Conservation (phyloP, 2,888 invertebrate genomes). For the Meteorus cinctellus region DNA sequence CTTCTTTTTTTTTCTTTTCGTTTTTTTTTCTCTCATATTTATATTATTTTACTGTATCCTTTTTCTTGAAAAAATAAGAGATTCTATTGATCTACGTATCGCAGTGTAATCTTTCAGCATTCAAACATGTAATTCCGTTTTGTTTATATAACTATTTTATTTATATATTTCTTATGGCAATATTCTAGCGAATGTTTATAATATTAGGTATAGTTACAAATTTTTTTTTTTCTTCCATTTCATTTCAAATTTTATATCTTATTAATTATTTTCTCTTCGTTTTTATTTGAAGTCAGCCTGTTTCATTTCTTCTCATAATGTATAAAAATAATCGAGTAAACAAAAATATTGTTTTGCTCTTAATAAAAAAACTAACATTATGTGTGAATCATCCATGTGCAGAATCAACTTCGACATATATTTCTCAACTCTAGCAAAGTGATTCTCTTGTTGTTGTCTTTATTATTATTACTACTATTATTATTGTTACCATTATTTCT, state of each 20-base stretch:
- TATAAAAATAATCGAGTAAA: slow-evolving; percentile 70
- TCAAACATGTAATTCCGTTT: slow-evolving; percentile 27
- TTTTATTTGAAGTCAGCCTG: slow-evolving; percentile 50
- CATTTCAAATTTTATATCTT: slow-evolving; percentile 41
- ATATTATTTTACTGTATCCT: slow-evolving; percentile 50
- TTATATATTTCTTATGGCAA: slow-evolving; percentile 41
- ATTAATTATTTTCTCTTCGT: slow-evolving; percentile 26
- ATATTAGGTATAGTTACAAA: neutral
- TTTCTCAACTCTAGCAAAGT: slow-evolving; percentile 32
- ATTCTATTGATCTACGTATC: slow-evolving; percentile 62
- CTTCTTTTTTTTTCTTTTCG: slow-evolving; percentile 44
- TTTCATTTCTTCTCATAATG: slow-evolving; percentile 49
- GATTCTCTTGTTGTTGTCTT: slow-evolving; percentile 12
- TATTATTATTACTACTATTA: slow-evolving; percentile 3
- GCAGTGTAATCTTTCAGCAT: slow-evolving; percentile 39
- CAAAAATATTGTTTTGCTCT: slow-evolving; percentile 67
- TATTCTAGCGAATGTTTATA: slow-evolving; percentile 34
- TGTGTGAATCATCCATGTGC: slow-evolving; percentile 43
- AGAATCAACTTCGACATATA: slow-evolving; percentile 46
- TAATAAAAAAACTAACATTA: slow-evolving; percentile 63
- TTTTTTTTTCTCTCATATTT: slow-evolving; percentile 42
- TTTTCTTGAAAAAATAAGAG: slow-evolving; percentile 67
- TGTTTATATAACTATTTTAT: slow-evolving; percentile 7
- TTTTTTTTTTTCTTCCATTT: slow-evolving; percentile 44
- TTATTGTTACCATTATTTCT: slow-evolving; percentile 4